Percentiles rank a stretch among this genome's conserved stretches.
Evolutionary conservation across 2,113 vertebrate genomes (phyloP).

Genomic region (Ophthalmolycus amberensis): DNA sequence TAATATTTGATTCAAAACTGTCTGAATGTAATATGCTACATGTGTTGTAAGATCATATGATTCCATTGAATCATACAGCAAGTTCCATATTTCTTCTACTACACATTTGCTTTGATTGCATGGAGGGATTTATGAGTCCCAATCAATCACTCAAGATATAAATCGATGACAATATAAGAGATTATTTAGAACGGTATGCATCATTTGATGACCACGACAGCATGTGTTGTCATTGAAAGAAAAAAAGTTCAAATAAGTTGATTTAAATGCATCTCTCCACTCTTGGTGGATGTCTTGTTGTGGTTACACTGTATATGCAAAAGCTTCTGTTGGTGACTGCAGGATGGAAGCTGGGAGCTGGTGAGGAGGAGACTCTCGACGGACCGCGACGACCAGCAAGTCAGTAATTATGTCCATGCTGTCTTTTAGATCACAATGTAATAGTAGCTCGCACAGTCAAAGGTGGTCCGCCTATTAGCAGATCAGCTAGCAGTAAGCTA

Average conservation of each 20-base stretch:
- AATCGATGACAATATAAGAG: not conserved
- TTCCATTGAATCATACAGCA: conserved; percentile 9
- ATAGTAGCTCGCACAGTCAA: not conserved
- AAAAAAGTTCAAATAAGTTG: not conserved
- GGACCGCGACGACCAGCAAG: too few relatives aligned
- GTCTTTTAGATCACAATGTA: not conserved
- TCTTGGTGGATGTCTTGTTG: not conserved
- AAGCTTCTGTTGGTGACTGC: not conserved
- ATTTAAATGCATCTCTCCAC: not conserved
- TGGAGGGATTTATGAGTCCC: conserved; percentile 7
- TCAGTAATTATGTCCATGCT: too few relatives aligned
- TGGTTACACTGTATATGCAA: conserved; percentile 25
- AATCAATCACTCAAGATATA: not conserved
- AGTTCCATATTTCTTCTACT: not conserved
- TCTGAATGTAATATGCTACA: not conserved
- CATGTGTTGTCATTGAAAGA: not conserved
- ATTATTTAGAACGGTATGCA: not conserved
- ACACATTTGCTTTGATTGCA: not conserved
- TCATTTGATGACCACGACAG: not conserved
- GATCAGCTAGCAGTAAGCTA: not conserved
- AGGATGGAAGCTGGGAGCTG: conserved; percentile 13
- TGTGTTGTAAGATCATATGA: not conserved
- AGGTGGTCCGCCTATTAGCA: not conserved
- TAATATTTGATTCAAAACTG: not conserved
- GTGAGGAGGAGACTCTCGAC: not conserved